Percentiles rank a stretch among this genome's conserved stretches.
phyloP scores from a whole-genome alignment of 2,888 invertebrate genomes.

The Thumatha senex region DNA sequence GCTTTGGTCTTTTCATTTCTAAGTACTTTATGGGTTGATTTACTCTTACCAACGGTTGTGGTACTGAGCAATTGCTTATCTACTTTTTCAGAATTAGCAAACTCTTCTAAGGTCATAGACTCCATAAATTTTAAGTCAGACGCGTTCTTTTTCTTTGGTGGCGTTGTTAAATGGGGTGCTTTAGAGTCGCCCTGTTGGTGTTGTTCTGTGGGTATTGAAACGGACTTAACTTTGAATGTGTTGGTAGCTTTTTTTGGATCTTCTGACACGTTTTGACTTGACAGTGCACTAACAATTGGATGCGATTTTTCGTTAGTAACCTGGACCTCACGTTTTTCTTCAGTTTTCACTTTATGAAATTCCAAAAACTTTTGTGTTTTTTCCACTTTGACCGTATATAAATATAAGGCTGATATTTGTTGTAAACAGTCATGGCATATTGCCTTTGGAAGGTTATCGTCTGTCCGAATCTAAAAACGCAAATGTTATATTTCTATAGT shows the following conservation, averaged over 20 bases:
- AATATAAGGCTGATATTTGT: constrained; percentile 65
- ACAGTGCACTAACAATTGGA: constrained; percentile 47
- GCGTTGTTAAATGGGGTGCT: constrained; percentile 35
- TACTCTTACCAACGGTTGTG: constrained; percentile 26
- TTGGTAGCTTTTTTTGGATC: constrained; percentile 29
- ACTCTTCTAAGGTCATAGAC: constrained; percentile 73
- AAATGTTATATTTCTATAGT: background rate
- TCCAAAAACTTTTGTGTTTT: constrained; percentile 76
- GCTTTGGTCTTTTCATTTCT: background rate
- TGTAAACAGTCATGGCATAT: constrained; percentile 78
- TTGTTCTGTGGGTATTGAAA: constrained; percentile 33
- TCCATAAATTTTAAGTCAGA: constrained; percentile 68
- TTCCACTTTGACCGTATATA: constrained; percentile 73
- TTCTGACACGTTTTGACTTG: constrained; percentile 45
- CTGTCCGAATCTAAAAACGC: constrained; percentile 59
- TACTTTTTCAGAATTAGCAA: constrained; percentile 62
- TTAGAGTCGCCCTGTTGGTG: constrained; percentile 65
- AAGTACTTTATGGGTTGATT: constrained; percentile 5
- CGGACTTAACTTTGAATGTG: constrained; percentile 22
- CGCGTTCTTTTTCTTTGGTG: constrained; percentile 56
- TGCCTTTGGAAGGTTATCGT: constrained; percentile 75
- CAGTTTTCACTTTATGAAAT: constrained; percentile 65
- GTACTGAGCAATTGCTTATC: constrained; percentile 61
- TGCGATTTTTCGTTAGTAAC: constrained; percentile 40
- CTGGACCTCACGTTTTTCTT: constrained; percentile 45